phyloP scores from a whole-genome alignment of 2,113 vertebrate genomes.

The Piaya cayana region DNA sequence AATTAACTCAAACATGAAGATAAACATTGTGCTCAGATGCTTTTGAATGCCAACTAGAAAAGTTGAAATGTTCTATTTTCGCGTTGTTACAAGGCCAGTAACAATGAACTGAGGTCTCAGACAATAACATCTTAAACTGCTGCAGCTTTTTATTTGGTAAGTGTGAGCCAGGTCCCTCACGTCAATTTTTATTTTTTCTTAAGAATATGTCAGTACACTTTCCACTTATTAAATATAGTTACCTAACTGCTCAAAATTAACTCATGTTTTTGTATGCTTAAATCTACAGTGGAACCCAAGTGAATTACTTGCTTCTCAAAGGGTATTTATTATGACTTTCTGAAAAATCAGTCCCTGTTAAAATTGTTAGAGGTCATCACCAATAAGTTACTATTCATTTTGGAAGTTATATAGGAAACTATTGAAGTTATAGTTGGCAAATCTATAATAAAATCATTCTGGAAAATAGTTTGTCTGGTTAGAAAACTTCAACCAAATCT shows the following conservation, averaged over 20 bases:
- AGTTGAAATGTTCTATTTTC: neutral
- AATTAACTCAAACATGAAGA: neutral
- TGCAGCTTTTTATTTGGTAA: slow-evolving; percentile 16
- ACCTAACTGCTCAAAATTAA: slow-evolving; percentile 24
- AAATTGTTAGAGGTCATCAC: neutral
- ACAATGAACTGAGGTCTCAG: slow-evolving; percentile 1
- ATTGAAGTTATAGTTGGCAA: neutral
- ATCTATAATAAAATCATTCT: neutral
- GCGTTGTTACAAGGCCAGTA: neutral
- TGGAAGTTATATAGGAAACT: neutral
- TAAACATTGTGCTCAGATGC: neutral
- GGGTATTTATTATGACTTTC: neutral
- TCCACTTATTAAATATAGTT: slow-evolving; percentile 33
- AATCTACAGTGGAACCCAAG: slow-evolving; percentile 10
- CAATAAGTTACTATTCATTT: neutral
- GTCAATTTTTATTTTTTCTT: neutral
- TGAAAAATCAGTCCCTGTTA: neutral
- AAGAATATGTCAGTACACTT: slow-evolving; percentile 14
- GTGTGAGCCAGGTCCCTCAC: slow-evolving; percentile 11
- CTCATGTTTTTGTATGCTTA: neutral
- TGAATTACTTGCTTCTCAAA: neutral
- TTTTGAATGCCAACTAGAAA: neutral
- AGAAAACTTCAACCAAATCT: slow-evolving; percentile 29
- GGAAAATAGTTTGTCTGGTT: slow-evolving; percentile 28
- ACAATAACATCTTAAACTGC: slow-evolving; percentile 8